Base-by-base conservation (phyloP, 2,113 vertebrate genomes). In the Leptobrachium ailaonicum region DNA sequence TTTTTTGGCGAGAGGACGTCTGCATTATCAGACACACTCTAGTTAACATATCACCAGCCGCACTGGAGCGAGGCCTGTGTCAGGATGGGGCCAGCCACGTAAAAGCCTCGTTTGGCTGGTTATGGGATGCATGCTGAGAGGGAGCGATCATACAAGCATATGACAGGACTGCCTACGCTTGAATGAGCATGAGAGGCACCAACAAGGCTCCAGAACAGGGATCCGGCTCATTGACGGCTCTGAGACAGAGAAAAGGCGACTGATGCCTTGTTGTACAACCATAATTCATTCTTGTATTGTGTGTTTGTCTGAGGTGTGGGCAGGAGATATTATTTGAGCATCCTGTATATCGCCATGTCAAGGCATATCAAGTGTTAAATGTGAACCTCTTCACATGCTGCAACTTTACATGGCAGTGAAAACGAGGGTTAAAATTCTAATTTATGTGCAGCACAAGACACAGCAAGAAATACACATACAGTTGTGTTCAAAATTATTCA, bases 31-130 rank as follows among this genome's bases (percentile, higher is more conserved):
- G 94, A 93, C 88, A 89, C 91, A 88, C 83, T 90, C 96, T 95
- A 93, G 95, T 98, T 98, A 97, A 94, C 96, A 97, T 95, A 95
- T 91, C 87, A 89, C 95, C 96, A 97, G 96, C 95, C 97, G 94
- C 84, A 92, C 93, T 96, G 95, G 91, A 93, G 95, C 96, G 94
- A 91, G 88, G 92, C 95, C 92, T 90, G 94, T 98, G 97, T 97
- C 98, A 98, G 95, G 89, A 83, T 87, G 84, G 82, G 87, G 92
- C 93, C 84, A 89, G 90, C 82, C 92, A 91, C 47, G 81, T 86
- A 76, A 87, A 32, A 86, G 93, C 94, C 97, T 96, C 96, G 93
- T 90, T 92, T 97, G 96, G 96, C 96, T 96, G 96, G 96, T 97
- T 95, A 96, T 91, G 92, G 88, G 87, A 90, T 93, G 91, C 89